Base-by-base conservation (phyloP, 2,797 vertebrate genomes). In the Ptychobarbus kaznakovi region DNA sequence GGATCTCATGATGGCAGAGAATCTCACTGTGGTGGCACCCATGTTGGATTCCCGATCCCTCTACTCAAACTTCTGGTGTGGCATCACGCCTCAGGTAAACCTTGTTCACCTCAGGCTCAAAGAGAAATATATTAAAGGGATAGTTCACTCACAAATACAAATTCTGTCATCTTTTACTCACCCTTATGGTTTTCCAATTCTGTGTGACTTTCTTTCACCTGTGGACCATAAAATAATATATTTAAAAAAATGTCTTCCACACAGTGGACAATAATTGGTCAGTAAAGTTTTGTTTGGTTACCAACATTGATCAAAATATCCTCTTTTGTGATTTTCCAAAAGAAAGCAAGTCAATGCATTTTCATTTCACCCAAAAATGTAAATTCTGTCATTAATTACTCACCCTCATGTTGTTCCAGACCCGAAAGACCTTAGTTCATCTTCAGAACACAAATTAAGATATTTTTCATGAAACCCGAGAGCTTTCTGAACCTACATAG, bases 1-100 rank as follows among this genome's bases (percentile, higher is more conserved):
- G 91, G 94, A 93, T 87, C 94, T 98, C 87, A 86, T 99, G 95
- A 98, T 99, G 77, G 96, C 96, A 2, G 98, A 99, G 90, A 99
- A 99, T 91, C 88, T 96, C 89, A 99, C 98, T 0, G 74, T 99
- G 81, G 97, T 96, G 88, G 96, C 97, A 0, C 98, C 98, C 0
- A 99, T 99, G 98, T 90, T 99, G 1, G 97, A 99, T 92, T 99
- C 98, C 40, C 96, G 97, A 58, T 95, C 96, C 0, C 95, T 99
- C 16, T 99, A 99, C 92, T 99, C 98, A 65, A 99, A 99, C 93
- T 99, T 97, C 95, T 99, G 98, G 98, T 99, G 98, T 61, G 98
- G 98, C 89, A 97, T 99, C 91, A 99, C 97, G 12, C 96, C 98
- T 20, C 97, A 99, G 97, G 98, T 95, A 95, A 51, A 38, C 5